Evolutionary conservation across 1,140 invertebrate genomes (phyloP).

Genomic region (Anthonomus grandis): DNA sequence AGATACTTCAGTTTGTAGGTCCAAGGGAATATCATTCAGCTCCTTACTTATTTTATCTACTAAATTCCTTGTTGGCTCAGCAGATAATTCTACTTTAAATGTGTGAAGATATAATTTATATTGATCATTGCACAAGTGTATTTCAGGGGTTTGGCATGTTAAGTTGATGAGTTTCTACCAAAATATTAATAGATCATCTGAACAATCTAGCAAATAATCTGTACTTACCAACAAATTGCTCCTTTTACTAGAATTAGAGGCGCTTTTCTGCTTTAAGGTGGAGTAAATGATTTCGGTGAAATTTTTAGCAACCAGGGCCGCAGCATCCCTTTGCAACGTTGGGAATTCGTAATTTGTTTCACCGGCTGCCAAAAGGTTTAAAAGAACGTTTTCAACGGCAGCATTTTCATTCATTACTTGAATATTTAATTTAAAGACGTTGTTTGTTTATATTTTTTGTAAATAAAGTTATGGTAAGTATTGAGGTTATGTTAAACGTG

Average conservation of each 20-base stretch:
- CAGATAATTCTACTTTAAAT: no score
- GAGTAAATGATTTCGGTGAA: constrained; percentile 1
- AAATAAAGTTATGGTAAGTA: no score
- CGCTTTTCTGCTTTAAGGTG: constrained; percentile 6
- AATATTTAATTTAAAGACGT: no score
- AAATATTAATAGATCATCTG: background rate
- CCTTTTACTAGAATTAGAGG: constrained; percentile 1
- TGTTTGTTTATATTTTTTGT: no score
- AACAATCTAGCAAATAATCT: background rate
- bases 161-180: background rate
- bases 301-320: background rate
- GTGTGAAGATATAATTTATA: constrained; percentile 1
- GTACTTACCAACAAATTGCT: constrained; percentile 6
- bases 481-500: no score
- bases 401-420: no score
- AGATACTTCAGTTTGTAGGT: no score
- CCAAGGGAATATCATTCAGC: no score
- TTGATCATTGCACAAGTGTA: background rate
- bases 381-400: constrained; percentile 4
- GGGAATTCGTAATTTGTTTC: constrained; percentile 9
- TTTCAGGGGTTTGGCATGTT: background rate
- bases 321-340: background rate
- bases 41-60: no score
- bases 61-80: no score
- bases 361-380: constrained; percentile 2